These are phyloP conservation scores for Caenorhabditis inopinata DNA, from an alignment of 1,140 invertebrate species.

Conservation along the genomic window DNA sequence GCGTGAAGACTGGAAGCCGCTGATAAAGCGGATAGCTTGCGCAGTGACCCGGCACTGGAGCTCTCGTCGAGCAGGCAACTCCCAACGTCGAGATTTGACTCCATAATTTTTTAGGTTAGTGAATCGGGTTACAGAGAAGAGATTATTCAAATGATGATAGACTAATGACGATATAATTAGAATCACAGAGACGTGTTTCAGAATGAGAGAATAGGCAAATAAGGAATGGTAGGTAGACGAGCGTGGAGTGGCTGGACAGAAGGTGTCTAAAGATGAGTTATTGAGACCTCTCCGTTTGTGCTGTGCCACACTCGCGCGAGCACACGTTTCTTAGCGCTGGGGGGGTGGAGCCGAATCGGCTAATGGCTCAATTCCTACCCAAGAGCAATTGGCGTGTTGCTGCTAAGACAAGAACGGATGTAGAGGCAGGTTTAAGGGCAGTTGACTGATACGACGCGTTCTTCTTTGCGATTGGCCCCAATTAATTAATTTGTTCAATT, in stretches of 20 bases:
- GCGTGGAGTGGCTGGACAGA: neutral
- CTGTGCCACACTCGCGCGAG: constrained; percentile 18
- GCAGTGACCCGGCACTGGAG: neutral
- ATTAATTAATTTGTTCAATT: constrained; percentile 33
- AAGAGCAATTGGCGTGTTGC: constrained; percentile 15
- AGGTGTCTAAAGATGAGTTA: constrained; percentile 33
- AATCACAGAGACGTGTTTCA: too few relatives aligned
- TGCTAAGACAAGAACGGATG: constrained; percentile 28
- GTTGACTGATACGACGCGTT: constrained; percentile 1
- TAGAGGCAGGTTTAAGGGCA: constrained; percentile 15
- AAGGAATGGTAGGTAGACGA: neutral
- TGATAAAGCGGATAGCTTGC: constrained; percentile 24
- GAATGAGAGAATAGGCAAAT: neutral
- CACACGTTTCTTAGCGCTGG: constrained; percentile 31
- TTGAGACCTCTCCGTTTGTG: constrained; percentile 2
- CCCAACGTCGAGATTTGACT: constrained; percentile 33
- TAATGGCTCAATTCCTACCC: constrained; percentile 30
- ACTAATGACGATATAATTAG: too few relatives aligned
- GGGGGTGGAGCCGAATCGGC: constrained; percentile 31
- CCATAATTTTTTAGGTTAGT: constrained; percentile 14
- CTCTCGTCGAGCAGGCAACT: constrained; percentile 36
- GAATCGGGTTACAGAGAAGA: neutral
- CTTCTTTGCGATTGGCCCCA: neutral
- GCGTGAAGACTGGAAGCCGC: constrained; percentile 9
- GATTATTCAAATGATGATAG: too few relatives aligned